Base-by-base conservation (phyloP, 2,888 invertebrate species). In the Athalia rosae region DNA sequence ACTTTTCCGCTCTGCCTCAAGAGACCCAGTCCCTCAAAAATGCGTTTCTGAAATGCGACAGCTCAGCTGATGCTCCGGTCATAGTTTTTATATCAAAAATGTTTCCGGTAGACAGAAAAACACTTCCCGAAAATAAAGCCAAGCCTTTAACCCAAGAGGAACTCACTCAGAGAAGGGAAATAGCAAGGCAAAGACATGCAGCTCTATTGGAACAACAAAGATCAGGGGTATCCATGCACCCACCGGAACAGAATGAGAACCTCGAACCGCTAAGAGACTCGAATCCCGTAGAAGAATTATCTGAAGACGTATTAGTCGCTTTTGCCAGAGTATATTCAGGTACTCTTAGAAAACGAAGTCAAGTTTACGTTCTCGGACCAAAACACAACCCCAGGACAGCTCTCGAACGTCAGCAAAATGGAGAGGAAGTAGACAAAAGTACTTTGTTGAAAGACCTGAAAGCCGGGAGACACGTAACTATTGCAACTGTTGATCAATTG, bases 291-390 rank as follows among this genome's bases (percentile, higher is more conserved):
- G 84, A 84, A 80, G 89, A 91, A 59, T 81, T 86, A 43, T 87
- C 87, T 67, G 91, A 92, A 71, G 93, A 94, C 79, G 93, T 93
- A 61, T 95, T 98, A 87, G 92, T 99, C 81, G 99, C 97, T 0
- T 97, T 99, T 91, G 98, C 98, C 15, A 93, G 99, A 85, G 93
- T 99, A 53, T 99, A 97, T 89, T 97, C 97, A 88, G 99, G 99
- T 3, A 95, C 93, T 76, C 89, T 99, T 53, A 93, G 89, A 81
- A 92, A 92, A 83, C 97, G 97, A 6, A 94, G 95, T 85, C 93
- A 93, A 85, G 90, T 99, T 4, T 98, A 94, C 90, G 95, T 97
- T 15, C 90, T 99, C 43, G 94, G 96, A 11, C 97, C 98, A 1
- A 97, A 97, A 89, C 97, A 98, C 89, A 94, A 97, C 90, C 98